Percentiles rank a stretch among this genome's conserved stretches.
Evolutionary conservation across 2,113 vertebrate species (phyloP).

Genomic region (Neoarius graeffei): DNA sequence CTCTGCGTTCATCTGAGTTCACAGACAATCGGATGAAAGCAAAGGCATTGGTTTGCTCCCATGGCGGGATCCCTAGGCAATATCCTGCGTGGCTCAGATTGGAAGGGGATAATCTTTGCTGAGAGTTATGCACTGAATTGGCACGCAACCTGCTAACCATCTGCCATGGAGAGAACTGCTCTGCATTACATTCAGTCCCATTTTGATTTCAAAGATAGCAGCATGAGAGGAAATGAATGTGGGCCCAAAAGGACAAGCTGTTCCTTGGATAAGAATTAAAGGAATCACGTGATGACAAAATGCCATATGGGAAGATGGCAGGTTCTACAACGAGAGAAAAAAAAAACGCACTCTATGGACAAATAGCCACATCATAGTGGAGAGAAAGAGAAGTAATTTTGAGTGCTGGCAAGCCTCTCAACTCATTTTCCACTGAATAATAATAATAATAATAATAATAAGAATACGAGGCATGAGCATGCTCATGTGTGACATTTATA

Average conservation of each 20-base stretch:
- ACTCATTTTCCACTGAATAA: background rate
- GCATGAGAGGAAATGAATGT: slow-evolving; percentile 49
- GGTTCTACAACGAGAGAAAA: slow-evolving; percentile 16
- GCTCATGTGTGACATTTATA: background rate
- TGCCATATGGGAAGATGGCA: slow-evolving; percentile 44
- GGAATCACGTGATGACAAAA: slow-evolving; percentile 17
- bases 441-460: background rate
- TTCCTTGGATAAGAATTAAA: slow-evolving; percentile 49
- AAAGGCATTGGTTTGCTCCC: slow-evolving; percentile 45
- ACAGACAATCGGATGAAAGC: slow-evolving; percentile 48
- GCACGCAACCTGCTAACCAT: slow-evolving; percentile 57
- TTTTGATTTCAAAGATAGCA: slow-evolving; percentile 52
- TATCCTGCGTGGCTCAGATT: slow-evolving; percentile 63
- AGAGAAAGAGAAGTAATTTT: background rate
- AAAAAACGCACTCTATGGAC: background rate
- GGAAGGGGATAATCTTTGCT: slow-evolving; percentile 56
- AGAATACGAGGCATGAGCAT: background rate
- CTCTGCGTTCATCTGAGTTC: slow-evolving; percentile 20
- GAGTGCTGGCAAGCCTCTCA: background rate
- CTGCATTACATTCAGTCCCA: slow-evolving; percentile 40
- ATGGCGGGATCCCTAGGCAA: slow-evolving; percentile 53
- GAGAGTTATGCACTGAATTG: slow-evolving; percentile 45
- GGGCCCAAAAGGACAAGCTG: slow-evolving; percentile 53
- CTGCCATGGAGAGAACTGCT: slow-evolving; percentile 55
- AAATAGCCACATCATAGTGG: background rate